Percentiles rank a stretch among this genome's conserved stretches.
Evolutionary conservation across 2,888 invertebrate genomes (phyloP).

Genomic region (Galerucella nymphaeae): DNA sequence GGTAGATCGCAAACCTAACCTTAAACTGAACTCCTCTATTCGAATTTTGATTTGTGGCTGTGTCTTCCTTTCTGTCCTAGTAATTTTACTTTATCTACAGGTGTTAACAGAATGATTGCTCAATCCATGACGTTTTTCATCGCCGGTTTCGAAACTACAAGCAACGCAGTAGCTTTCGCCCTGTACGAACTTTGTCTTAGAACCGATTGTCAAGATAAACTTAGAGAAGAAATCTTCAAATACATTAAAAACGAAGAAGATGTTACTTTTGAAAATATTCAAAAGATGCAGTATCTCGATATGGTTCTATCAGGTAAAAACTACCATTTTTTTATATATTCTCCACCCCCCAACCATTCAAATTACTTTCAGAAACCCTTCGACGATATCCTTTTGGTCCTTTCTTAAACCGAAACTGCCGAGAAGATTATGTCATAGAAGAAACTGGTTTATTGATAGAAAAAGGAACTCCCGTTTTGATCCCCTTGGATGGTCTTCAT

Average conservation of each 20-base stretch:
- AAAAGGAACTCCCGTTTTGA: conserved; percentile 61
- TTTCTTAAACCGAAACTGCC: conserved; percentile 55
- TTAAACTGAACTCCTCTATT: too few species aligned
- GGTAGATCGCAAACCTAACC: too few species aligned
- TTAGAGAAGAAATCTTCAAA: conserved; percentile 64
- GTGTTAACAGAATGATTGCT: conserved; percentile 60
- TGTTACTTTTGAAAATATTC: conserved; percentile 65
- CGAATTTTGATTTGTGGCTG: neutral
- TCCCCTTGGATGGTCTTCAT: conserved; percentile 60
- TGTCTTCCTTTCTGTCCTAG: too few species aligned
- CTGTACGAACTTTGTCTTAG: conserved; percentile 65
- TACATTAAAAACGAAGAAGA: conserved; percentile 57
- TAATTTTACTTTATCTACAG: conserved; percentile 45
- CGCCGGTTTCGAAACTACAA: conserved; percentile 69
- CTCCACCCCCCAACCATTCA: neutral
- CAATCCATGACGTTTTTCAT: conserved; percentile 67
- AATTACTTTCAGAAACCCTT: conserved; percentile 61
- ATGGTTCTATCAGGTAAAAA: conserved; percentile 65
- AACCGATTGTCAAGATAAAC: conserved; percentile 64
- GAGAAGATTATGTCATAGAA: conserved; percentile 58
- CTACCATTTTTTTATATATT: neutral
- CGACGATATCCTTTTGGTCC: conserved; percentile 63
- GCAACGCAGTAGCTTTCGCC: conserved; percentile 64
- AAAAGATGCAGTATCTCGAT: conserved; percentile 67
- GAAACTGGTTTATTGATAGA: conserved; percentile 61